phyloP scores from a whole-genome alignment of 2,888 invertebrate genomes.

The Nephrotoma appendiculata region DNA sequence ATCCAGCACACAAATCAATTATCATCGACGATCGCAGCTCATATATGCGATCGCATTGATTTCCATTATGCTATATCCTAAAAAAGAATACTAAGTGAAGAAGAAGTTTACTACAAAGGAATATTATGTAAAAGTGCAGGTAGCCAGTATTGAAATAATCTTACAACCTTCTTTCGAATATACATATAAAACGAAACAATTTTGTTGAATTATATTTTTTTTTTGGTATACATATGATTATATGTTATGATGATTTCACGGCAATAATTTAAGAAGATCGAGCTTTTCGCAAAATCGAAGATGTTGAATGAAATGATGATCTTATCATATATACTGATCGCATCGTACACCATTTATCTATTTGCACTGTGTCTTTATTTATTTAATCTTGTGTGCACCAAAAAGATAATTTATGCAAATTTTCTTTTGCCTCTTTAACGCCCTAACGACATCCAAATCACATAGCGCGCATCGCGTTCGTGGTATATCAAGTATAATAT shows the following conservation, averaged over 20 bases:
- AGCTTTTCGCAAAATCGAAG: background rate
- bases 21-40: background rate
- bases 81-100: background rate
- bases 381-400: background rate
- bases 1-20: background rate
- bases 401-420: background rate
- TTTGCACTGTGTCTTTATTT: background rate
- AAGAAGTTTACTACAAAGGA: background rate
- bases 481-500: background rate
- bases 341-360: background rate
- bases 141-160: slow-evolving; percentile 5
- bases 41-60: background rate
- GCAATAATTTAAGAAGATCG: background rate
- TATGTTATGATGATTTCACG: slow-evolving; percentile 5
- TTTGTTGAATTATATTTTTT: background rate
- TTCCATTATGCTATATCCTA: background rate
- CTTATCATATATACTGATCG: background rate
- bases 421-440: background rate
- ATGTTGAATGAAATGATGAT: background rate
- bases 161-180: background rate
- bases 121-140: background rate
- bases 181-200: background rate
- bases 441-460: background rate
- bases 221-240: background rate
- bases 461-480: background rate